Conservation (phyloP, 37 sponge, comb jelly and placozoan genomes). For the Mnemiopsis leidyi region DNA sequence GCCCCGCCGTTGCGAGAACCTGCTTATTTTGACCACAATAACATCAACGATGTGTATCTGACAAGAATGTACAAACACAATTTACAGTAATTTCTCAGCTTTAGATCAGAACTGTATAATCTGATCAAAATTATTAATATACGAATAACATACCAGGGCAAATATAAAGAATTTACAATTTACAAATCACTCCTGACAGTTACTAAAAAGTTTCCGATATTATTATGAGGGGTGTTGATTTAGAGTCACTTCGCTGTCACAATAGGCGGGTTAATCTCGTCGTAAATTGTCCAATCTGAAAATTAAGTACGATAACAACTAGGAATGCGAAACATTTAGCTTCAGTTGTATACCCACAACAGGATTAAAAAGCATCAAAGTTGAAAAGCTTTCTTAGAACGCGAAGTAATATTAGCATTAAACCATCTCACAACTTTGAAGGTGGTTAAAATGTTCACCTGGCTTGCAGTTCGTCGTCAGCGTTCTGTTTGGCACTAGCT, state of each 20-base stretch:
- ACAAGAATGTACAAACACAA: too few relatives aligned
- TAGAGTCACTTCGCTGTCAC: too few relatives aligned
- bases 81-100: background rate
- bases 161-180: background rate
- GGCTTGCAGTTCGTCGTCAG: constrained; percentile 57
- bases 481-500: background rate
- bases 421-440: too few relatives aligned
- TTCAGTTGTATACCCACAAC: background rate
- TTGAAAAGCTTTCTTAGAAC: too few relatives aligned
- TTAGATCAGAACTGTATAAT: background rate
- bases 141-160: background rate
- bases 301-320: background rate
- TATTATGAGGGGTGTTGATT: too few relatives aligned
- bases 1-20: too few relatives aligned
- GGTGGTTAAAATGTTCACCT: too few relatives aligned
- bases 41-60: too few relatives aligned
- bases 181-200: background rate
- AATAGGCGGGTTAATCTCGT: constrained; percentile 42
- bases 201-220: too few relatives aligned
- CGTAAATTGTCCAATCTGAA: constrained; percentile 41
- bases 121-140: background rate
- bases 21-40: too few relatives aligned
- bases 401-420: background rate
- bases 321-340: background rate
- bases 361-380: background rate